Evolutionary conservation across 2,888 invertebrate genomes (phyloP).

Genomic region (Agrypnus murinus): DNA sequence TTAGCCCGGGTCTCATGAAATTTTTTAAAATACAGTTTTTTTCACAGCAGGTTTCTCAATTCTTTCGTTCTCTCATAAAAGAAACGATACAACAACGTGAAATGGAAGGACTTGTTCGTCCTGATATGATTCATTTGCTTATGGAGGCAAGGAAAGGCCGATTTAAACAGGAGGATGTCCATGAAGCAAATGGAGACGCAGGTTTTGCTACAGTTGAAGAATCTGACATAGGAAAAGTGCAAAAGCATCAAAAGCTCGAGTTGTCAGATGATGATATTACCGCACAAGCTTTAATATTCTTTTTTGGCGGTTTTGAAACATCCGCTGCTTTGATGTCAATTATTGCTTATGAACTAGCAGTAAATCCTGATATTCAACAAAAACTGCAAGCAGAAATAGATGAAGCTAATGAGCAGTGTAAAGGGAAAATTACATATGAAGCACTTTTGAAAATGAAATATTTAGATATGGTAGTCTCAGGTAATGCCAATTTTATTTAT

Average conservation of each 20-base stretch:
- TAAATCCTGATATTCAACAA: constrained; percentile 76
- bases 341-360: constrained; percentile 74
- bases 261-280: constrained; percentile 72
- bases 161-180: constrained; percentile 41
- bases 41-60: constrained; percentile 40
- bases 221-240: background rate
- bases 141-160: constrained; percentile 63
- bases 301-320: constrained; percentile 74
- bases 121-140: constrained; percentile 68
- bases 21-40: no score
- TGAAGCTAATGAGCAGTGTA: constrained; percentile 58
- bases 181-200: background rate
- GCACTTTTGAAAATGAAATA: constrained; percentile 69
- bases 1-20: no score
- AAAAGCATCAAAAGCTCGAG: background rate
- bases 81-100: constrained; percentile 21
- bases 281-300: constrained; percentile 75
- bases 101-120: constrained; percentile 53
- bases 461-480: constrained; percentile 75
- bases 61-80: constrained; percentile 40
- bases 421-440: constrained; percentile 71
- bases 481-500: no score
- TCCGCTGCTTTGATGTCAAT: constrained; percentile 72
- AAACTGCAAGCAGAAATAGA: constrained; percentile 74
- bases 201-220: constrained; percentile 34